Conservation (phyloP, 2,797 vertebrate genomes). For the Silurus aristotelis region DNA sequence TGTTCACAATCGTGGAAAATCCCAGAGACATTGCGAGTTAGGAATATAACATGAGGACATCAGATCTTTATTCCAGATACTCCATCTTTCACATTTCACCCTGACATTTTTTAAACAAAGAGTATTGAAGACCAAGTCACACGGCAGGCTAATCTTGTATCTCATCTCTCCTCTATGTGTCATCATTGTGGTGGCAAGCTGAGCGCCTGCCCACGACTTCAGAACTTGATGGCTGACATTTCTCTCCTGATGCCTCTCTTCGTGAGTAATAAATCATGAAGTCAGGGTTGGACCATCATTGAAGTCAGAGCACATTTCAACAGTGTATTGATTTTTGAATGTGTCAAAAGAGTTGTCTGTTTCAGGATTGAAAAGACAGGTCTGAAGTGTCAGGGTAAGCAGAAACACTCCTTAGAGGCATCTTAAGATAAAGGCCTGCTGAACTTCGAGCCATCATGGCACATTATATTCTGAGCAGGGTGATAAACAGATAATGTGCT, state of each 20-base stretch:
- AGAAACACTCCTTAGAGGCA: constrained; percentile 29
- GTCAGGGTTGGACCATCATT: constrained; percentile 46
- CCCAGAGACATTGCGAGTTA: not conserved
- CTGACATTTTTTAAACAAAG: constrained; percentile 11
- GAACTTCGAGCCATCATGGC: constrained; percentile 31
- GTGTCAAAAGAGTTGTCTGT: constrained; percentile 46
- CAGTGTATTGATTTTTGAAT: constrained; percentile 50
- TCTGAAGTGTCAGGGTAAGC: constrained; percentile 45
- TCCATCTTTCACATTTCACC: constrained; percentile 13
- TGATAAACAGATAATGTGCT: constrained; percentile 24
- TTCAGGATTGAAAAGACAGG: constrained; percentile 39
- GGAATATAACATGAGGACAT: not conserved
- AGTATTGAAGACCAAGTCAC: constrained; percentile 9
- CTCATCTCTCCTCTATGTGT: constrained; percentile 37
- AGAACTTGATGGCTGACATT: constrained; percentile 48
- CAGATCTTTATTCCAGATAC: not conserved
- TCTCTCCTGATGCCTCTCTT: constrained; percentile 45
- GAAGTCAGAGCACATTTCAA: constrained; percentile 51
- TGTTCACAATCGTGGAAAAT: not conserved
- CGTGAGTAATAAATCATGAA: constrained; percentile 53
- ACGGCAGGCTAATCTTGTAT: constrained; percentile 14
- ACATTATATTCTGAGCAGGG: constrained; percentile 35
- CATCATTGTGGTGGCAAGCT: constrained; percentile 31
- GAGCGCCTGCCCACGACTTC: constrained; percentile 29
- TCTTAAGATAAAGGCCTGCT: constrained; percentile 42